Conservation (phyloP, 2,797 vertebrate species). For the Chelidonichthys spinosus region DNA sequence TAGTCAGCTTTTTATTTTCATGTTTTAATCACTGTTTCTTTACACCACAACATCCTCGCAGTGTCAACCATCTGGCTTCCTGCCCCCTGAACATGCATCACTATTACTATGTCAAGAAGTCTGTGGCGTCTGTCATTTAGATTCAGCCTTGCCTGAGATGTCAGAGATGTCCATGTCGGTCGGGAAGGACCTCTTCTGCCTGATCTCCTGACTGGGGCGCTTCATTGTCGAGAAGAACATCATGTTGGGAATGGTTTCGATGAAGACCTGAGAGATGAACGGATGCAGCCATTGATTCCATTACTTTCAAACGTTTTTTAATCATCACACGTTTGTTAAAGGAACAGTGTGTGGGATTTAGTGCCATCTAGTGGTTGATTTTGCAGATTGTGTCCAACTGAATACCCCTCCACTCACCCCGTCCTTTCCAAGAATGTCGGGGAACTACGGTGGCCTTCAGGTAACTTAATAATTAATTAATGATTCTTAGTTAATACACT, state of each 20-base stretch:
- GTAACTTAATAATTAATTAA: no score
- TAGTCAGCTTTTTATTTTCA: background rate
- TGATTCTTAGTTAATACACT: no score
- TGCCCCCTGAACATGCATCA: background rate
- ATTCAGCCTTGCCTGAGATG: slow-evolving; percentile 84
- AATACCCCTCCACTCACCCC: no score
- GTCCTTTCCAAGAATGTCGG: no score
- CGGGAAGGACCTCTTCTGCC: slow-evolving; percentile 87
- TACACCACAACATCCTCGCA: background rate
- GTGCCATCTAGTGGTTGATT: no score
- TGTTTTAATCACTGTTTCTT: background rate
- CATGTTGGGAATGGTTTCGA: slow-evolving; percentile 94
- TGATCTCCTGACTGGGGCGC: slow-evolving; percentile 90
- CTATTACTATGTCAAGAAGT: background rate
- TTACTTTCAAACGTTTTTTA: background rate
- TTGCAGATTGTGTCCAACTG: no score
- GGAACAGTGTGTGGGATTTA: no score
- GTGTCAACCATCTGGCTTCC: background rate
- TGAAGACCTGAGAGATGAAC: slow-evolving; percentile 87
- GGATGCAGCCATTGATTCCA: background rate
- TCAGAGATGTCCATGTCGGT: slow-evolving; percentile 96
- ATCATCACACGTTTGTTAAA: background rate
- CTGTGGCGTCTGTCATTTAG: background rate
- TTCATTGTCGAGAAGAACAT: slow-evolving; percentile 99
- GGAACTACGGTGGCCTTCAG: no score